These are phyloP conservation scores for Hypercompe scribonia DNA, from an alignment of 2,888 invertebrate species.

Conservation along the genomic window DNA sequence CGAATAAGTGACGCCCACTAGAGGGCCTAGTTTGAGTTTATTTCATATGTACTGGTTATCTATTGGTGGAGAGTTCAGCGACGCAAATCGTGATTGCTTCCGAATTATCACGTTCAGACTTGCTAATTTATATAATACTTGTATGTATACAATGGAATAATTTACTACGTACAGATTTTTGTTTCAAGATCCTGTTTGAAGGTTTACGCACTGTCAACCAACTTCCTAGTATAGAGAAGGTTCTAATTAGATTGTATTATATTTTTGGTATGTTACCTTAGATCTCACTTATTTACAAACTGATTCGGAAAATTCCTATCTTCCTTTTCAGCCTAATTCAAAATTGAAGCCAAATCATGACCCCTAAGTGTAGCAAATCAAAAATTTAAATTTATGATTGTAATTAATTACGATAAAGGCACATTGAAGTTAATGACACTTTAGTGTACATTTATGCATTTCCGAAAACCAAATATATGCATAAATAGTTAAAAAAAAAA, in stretches of 20 bases:
- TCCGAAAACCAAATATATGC: not conserved
- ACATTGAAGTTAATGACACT: too few relatives aligned
- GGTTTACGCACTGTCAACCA: not conserved
- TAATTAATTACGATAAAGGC: too few relatives aligned
- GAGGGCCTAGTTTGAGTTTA: too few relatives aligned
- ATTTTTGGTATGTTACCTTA: not conserved
- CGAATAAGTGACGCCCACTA: not conserved
- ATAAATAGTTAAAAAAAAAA: not conserved
- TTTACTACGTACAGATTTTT: not conserved
- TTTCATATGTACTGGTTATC: too few relatives aligned
- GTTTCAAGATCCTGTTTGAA: not conserved
- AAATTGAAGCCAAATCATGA: not conserved
- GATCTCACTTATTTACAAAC: not conserved
- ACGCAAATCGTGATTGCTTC: constrained; percentile 12
- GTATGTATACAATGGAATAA: not conserved
- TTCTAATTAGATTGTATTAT: too few relatives aligned
- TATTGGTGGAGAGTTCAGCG: too few relatives aligned
- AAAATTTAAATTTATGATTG: too few relatives aligned
- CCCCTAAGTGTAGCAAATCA: too few relatives aligned
- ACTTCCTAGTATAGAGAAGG: not conserved
- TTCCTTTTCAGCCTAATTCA: not conserved
- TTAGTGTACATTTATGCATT: too few relatives aligned
- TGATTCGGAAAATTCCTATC: not conserved
- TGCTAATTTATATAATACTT: constrained; percentile 17
- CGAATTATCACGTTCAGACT: constrained; percentile 16